Evolutionary conservation across 2,113 vertebrate species (phyloP).

Genomic region (Cavia aperea): DNA sequence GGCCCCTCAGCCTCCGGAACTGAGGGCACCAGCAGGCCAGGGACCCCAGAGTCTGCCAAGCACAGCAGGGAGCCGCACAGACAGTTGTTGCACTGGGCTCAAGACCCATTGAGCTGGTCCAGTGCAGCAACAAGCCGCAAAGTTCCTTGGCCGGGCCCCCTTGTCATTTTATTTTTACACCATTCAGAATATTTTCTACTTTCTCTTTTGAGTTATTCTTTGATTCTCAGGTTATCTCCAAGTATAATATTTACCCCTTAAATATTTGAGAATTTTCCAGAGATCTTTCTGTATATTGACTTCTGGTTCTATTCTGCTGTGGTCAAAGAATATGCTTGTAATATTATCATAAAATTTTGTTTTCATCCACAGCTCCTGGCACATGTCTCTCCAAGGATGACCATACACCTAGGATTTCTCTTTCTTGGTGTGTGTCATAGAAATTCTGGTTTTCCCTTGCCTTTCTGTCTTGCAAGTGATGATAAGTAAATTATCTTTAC

Average conservation of each 20-base stretch:
- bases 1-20: no score
- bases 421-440: not conserved
- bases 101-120: no score
- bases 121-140: no score
- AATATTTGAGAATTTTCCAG: not conserved
- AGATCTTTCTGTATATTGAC: not conserved
- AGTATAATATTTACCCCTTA: not conserved
- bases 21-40: no score
- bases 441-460: not conserved
- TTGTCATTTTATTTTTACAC: not conserved
- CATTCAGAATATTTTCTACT: not conserved
- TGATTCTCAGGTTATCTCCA: not conserved
- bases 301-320: not conserved
- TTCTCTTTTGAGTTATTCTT: not conserved
- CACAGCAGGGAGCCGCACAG: no score
- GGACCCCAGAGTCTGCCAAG: no score
- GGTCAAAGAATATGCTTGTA: not conserved
- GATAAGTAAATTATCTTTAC: not conserved
- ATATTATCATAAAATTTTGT: not conserved
- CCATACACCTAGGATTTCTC: not conserved
- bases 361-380: not conserved
- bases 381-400: not conserved
- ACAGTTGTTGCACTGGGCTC: no score
- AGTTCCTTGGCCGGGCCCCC: no score
- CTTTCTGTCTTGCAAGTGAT: not conserved